Evolutionary conservation across 1,140 invertebrate genomes (phyloP).

Genomic region (Drosophila equinoxialis): DNA sequence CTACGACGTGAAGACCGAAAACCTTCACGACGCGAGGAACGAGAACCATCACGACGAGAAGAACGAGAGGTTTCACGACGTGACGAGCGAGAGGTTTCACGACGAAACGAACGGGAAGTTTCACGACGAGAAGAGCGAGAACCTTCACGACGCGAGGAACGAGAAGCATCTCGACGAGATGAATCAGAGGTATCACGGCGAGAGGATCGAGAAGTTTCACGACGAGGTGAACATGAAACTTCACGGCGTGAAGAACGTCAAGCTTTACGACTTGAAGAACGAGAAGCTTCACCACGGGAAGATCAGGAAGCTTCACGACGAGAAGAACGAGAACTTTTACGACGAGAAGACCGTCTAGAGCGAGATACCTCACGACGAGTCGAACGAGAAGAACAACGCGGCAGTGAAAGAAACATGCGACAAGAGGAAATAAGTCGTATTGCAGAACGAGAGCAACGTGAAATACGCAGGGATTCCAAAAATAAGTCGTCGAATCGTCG

Average conservation of each 20-base stretch:
- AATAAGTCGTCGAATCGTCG: not conserved
- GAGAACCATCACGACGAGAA: not conserved
- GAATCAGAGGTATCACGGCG: not conserved
- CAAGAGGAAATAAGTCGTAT: too few relatives aligned
- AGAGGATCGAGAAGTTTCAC: not conserved
- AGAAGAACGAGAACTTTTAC: not conserved
- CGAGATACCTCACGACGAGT: slow-evolving; percentile 1
- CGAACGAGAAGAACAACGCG: not conserved
- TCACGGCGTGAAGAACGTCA: not conserved
- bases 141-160: not conserved
- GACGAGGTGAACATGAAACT: not conserved
- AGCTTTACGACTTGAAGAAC: not conserved
- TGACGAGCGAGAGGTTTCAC: not conserved
- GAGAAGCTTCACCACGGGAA: not conserved
- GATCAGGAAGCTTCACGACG: not conserved
- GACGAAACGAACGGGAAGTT: not conserved
- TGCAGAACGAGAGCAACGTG: not conserved
- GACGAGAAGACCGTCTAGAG: slow-evolving; percentile 1
- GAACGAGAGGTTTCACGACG: not conserved
- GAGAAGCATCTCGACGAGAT: not conserved
- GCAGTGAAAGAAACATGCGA: too few relatives aligned
- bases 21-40: not conserved
- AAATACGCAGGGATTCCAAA: not conserved
- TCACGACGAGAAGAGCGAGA: not conserved
- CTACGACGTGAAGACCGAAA: not conserved